phyloP scores from a whole-genome alignment of 2,797 vertebrate genomes.

The Silurus lanzhouensis region DNA sequence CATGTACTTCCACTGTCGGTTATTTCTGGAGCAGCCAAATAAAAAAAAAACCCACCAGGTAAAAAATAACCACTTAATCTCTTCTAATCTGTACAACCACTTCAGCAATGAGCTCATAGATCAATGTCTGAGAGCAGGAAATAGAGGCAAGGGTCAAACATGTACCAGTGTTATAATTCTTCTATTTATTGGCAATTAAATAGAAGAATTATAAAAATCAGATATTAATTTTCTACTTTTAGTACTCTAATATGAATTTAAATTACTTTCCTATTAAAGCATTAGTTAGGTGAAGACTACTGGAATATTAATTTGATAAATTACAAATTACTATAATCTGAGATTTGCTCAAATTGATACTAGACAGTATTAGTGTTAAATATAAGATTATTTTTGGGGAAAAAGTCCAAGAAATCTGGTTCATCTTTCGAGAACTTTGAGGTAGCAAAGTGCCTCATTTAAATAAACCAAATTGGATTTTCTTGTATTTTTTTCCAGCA shows the following conservation, averaged over 20 bases:
- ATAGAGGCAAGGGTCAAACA: background rate
- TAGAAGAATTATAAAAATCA: no score
- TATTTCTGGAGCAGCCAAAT: conserved; percentile 53
- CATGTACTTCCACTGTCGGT: conserved; percentile 31
- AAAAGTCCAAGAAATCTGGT: no score
- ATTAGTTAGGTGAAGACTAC: background rate
- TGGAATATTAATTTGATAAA: no score
- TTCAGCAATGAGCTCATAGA: conserved; percentile 16
- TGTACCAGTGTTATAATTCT: background rate
- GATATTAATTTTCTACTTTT: background rate
- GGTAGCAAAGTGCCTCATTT: no score
- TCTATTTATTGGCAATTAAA: background rate
- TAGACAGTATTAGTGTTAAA: background rate
- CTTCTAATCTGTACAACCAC: conserved; percentile 29
- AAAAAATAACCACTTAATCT: conserved; percentile 39
- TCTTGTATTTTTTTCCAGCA: no score
- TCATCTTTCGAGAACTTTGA: no score
- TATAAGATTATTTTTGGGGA: background rate
- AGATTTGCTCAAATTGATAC: background rate
- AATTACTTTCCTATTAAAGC: background rate
- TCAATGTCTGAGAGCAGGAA: conserved; percentile 14
- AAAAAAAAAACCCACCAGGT: conserved; percentile 24
- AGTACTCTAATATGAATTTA: background rate
- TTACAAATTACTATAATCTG: background rate
- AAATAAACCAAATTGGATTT: no score